Evolutionary conservation across 2,888 invertebrate genomes (phyloP), one percentile per base, ranked within the genome.

Genomic region (Macrophya alboannulata): DNA sequence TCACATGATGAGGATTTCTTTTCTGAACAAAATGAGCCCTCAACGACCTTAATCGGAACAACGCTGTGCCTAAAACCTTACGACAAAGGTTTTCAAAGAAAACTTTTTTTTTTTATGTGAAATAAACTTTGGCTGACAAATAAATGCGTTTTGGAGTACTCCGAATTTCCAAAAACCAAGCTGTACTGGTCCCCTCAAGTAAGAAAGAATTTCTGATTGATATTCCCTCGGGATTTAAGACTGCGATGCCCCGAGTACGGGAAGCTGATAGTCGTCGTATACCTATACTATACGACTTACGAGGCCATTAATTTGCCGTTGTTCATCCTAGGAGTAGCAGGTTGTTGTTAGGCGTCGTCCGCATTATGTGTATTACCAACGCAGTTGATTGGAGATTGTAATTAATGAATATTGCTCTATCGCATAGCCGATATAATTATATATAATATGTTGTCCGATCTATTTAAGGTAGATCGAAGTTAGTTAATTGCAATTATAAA

Each of bases 321-420:
- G 15, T 71, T 55, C 55, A 45, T 45, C 21, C 45, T 74, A 45
- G 37, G 31, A 71, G 72, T 1, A 45, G 68, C 68, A 74, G 72
- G 72, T 74, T 45, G 40, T 62, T 81, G 81, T 59, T 62, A 40
- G 55, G 59, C 43, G 62, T 43, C 62, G 81, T 81, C 15, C 43
- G 15, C 43, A 43, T 81, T 81, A 81, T 62, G 59, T 83, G 65
- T 37, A 43, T 65, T 71, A 51, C 40, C 81, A n/a, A 59, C n/a
- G n/a, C 65, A 68, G 65, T 86, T 87, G 88, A 89, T 89, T 88
- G 88, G 85, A 88, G 90, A 90, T 90, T 84, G 88, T 88, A 90
- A 91, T 90, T 91, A 90, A 89, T 87, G 90, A 91, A 90, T 90
- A 91, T 90, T 89, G 87, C 88, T 88, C 88, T 88, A 88, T 88